phyloP scores from a whole-genome alignment of 2,113 vertebrate species.

The Chaenocephalus aceratus region DNA sequence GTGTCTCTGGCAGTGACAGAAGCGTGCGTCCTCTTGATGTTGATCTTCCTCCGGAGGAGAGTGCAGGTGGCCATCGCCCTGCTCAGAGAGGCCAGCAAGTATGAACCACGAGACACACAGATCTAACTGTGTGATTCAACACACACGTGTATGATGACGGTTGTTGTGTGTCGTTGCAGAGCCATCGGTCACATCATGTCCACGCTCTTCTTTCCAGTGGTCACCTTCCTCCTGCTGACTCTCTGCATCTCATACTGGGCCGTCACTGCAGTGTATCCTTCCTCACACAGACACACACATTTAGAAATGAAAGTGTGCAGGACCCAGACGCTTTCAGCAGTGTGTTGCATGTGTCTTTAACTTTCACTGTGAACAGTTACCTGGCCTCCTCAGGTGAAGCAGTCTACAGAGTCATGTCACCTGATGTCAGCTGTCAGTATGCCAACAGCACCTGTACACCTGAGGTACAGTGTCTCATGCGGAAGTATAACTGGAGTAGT shows the following conservation, averaged over 20 bases:
- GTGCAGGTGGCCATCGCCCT: conserved; percentile 89
- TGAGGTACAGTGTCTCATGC: conserved; percentile 76
- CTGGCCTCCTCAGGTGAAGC: conserved; percentile 91
- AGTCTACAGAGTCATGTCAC: conserved; percentile 89
- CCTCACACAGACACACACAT: not conserved
- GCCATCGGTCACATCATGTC: conserved; percentile 91
- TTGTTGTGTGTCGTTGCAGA: conserved; percentile 71
- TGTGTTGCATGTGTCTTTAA: conserved; percentile 32
- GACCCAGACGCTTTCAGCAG: not conserved
- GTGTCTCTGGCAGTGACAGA: conserved; percentile 86
- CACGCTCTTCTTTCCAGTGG: conserved; percentile 90
- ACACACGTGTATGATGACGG: not conserved
- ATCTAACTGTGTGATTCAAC: not conserved
- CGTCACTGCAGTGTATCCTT: conserved; percentile 94
- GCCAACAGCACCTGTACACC: conserved; percentile 89
- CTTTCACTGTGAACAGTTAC: conserved; percentile 78
- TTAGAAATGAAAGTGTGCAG: not conserved
- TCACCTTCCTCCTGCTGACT: conserved; percentile 90
- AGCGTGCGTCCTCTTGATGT: conserved; percentile 84
- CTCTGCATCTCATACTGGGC: conserved; percentile 92
- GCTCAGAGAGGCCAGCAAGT: conserved; percentile 95
- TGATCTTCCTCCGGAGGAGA: conserved; percentile 90
- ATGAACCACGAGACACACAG: conserved; percentile 38
- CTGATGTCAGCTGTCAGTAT: conserved; percentile 84
- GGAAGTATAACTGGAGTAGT: not conserved